A percentile compares a stretch with the other conserved stretches of the same genome.
phyloP scores from a whole-genome alignment of 2,113 vertebrate genomes.

The Aegithalos caudatus region DNA sequence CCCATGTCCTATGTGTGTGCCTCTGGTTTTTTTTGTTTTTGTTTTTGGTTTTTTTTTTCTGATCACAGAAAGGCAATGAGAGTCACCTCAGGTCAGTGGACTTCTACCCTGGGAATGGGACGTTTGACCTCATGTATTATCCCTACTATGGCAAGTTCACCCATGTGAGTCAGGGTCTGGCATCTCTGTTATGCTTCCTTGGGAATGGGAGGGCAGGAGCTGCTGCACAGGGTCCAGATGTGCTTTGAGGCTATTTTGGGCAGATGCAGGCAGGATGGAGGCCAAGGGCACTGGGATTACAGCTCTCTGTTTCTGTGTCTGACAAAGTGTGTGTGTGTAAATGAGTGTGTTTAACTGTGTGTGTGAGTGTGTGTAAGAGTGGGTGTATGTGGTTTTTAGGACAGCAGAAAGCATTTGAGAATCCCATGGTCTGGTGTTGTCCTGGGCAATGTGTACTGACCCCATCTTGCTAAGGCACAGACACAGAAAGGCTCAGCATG shows the following conservation, averaged over 20 bases:
- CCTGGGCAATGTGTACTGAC: background rate
- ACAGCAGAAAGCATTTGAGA: background rate
- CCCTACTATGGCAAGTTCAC: conserved; percentile 94
- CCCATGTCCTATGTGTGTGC: background rate
- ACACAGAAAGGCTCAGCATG: background rate
- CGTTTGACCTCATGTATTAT: conserved; percentile 91
- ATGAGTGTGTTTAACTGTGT: too few relatives aligned
- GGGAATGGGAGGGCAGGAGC: background rate
- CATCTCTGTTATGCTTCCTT: background rate
- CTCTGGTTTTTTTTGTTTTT: background rate
- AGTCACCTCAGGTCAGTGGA: conserved; percentile 78
- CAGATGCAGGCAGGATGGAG: background rate
- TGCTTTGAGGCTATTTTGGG: background rate
- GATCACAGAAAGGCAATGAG: conserved; percentile 84
- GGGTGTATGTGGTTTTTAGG: background rate
- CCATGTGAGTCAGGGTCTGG: conserved; percentile 81
- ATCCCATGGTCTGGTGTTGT: too few relatives aligned
- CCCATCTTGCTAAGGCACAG: background rate
- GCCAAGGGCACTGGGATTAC: background rate
- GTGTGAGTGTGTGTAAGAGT: too few relatives aligned
- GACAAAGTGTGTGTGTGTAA: background rate
- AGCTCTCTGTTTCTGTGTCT: background rate
- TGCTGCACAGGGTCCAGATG: background rate
- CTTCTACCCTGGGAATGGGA: conserved; percentile 84
- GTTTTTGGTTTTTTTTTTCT: too few relatives aligned